phyloP scores from a whole-genome alignment of 2,797 vertebrate species.

The Brotula barbata region DNA sequence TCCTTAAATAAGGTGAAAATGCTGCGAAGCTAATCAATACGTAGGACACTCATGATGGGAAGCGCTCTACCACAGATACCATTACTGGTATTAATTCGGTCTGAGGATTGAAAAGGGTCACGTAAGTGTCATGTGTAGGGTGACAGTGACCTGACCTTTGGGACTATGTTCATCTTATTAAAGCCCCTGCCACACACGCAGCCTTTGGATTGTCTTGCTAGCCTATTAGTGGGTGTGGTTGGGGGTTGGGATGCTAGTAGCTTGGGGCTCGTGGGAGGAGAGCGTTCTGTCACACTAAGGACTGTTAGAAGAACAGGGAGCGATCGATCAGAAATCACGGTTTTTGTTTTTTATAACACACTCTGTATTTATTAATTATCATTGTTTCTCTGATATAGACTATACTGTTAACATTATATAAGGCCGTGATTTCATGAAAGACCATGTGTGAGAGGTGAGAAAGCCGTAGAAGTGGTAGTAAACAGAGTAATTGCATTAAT shows the following conservation, averaged over 20 bases:
- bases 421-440: too few relatives aligned
- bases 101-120: slow-evolving; percentile 65
- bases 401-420: too few relatives aligned
- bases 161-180: slow-evolving; percentile 58
- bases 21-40: slow-evolving; percentile 61
- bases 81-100: slow-evolving; percentile 74
- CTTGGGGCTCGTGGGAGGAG: slow-evolving; percentile 6
- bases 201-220: slow-evolving; percentile 49
- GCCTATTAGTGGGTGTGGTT: slow-evolving; percentile 47
- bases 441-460: too few relatives aligned
- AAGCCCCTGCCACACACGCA: slow-evolving; percentile 28
- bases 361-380: too few relatives aligned
- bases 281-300: slow-evolving; percentile 26
- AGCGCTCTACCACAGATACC: slow-evolving; percentile 62
- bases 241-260: slow-evolving; percentile 47
- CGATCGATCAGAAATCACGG: too few relatives aligned
- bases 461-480: neutral
- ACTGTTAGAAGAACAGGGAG: too few relatives aligned
- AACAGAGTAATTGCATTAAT: neutral
- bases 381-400: too few relatives aligned
- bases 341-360: too few relatives aligned
- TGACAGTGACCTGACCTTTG: slow-evolving; percentile 69
- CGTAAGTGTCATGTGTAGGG: slow-evolving; percentile 49
- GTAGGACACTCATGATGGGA: slow-evolving; percentile 64
- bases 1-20: slow-evolving; percentile 26